phyloP scores from a whole-genome alignment of 2,797 vertebrate species.

The Aldrovandia affinis region DNA sequence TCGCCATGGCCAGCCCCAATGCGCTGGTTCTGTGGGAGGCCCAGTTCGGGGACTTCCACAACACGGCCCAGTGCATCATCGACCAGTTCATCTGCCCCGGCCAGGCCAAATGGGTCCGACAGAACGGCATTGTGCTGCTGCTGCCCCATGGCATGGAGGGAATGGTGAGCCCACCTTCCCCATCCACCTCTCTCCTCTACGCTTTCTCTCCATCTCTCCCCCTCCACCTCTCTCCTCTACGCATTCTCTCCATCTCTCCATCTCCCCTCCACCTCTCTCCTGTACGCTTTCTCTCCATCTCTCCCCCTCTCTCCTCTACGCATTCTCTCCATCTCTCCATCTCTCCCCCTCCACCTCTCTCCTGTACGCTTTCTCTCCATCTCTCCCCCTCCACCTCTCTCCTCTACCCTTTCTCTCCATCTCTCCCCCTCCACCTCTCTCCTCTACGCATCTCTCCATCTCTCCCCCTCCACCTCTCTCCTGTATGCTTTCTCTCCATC shows the following conservation, averaged over 20 bases:
- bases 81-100: constrained; percentile 91
- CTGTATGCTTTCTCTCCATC: too few species aligned
- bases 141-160: constrained; percentile 91
- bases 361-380: too few species aligned
- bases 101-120: constrained; percentile 89
- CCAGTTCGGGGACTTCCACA: constrained; percentile 90
- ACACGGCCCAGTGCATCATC: constrained; percentile 89
- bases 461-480: too few species aligned
- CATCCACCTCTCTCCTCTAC: not conserved
- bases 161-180: constrained; percentile 73
- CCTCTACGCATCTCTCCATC: too few species aligned
- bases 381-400: not conserved
- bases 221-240: constrained; percentile 22
- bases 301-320: too few species aligned
- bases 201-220: too few species aligned
- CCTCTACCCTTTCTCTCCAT: not conserved
- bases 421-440: too few species aligned
- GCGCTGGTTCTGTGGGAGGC: constrained; percentile 90
- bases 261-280: too few species aligned
- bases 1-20: constrained; percentile 88
- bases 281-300: too few species aligned
- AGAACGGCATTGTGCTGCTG: constrained; percentile 88
- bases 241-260: too few species aligned
- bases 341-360: too few species aligned
- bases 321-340: too few species aligned